Evolutionary conservation across 2,888 invertebrate genomes (phyloP), one percentile per base, ranked within the genome.

Genomic region (Odontomyia ornata): DNA sequence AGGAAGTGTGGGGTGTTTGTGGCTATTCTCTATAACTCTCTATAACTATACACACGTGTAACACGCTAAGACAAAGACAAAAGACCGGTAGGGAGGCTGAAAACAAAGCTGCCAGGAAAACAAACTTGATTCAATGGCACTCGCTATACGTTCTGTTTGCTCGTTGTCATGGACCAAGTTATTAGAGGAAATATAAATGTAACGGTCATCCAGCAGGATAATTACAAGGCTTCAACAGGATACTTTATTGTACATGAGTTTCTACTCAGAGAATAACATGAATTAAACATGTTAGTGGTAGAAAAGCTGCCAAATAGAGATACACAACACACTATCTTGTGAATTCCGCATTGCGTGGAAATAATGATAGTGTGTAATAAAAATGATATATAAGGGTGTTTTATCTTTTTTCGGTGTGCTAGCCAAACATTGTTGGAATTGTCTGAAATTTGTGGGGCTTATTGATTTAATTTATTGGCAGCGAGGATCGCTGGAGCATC

Each of bases 141-240:
- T n/a, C 5, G 27, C 28, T 11, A 64, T n/a, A n/a, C 5, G 65
- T 3, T 36, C 69, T 21, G 25, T 23, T 46, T 18, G 1, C 25
- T 46, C 18, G 2, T 47, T 46, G 23, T 21, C 15, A 69, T 47
- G 69, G 46, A 25, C 47, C 15, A 65, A 30, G 47, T 47, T 30
- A 69, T 69, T 69, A 46, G 47, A 69, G 52, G 5, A 11, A 43
- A 69, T 69, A 47, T 47, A 65, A 65, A 36, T 65, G 36, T 65
- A 36, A 65, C 25, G 21, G 69, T 15, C 23, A 46, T 46, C 9
- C 21, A 15, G 13, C 13, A 69, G 28, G 69, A 69, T 47, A 69
- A 69, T 69, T 69, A 69, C 47, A n/a, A 52, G 18, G 15, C 18
- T 52, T 13, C 15, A 4, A 15, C 13, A 4, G 52, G 52, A 52